Base-by-base conservation (phyloP, 1,140 invertebrate genomes). In the Macrobrachium rosenbergii region DNA sequence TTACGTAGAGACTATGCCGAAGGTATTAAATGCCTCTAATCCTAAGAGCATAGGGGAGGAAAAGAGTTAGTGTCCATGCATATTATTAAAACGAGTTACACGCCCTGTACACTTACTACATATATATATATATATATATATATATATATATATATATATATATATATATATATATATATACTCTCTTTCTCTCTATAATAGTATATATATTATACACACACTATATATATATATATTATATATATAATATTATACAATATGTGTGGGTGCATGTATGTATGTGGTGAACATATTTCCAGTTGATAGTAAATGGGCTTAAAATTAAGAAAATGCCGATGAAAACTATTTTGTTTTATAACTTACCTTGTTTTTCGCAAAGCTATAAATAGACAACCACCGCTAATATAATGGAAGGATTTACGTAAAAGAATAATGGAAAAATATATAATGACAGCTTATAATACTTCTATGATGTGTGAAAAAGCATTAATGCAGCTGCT, bases 141-240 rank as follows among this genome's bases (percentile, higher is more conserved):
- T 73, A 73, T 73, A 73, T 73, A 73, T 73, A 73, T 73, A 73
- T 73, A 73, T 73, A 73, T 73, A 73, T 73, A 73, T 73, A 73
- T 73, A 73, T 73, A 67, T 16, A 63, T 2, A 63, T 73, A 73
- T 73, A 73, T 73, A 73, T 73, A 73, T 37, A 37, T 73, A 37
- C n/a, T n/a, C n/a, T n/a, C n/a, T n/a, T n/a, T n/a, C n/a, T n/a
- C n/a, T n/a, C n/a, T n/a, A n/a, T n/a, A n/a, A n/a, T n/a, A n/a
- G n/a, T 73, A 73, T 73, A 73, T 73, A 73, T 73, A 73, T 73
- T 16, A 63, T 2, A 63, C n/a, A 63, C 14, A n/a, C n/a, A 63
- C 14, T 73, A 73, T 73, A 73, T 73, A 73, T 73, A 73, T 37
- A 37, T 73, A 37, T 73, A 37, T 73, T n/a, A n/a, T n/a, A n/a